Percentiles rank a stretch among this genome's conserved stretches.
Evolutionary conservation across 2,113 vertebrate genomes (phyloP).

Genomic region (Lutjanus erythropterus): DNA sequence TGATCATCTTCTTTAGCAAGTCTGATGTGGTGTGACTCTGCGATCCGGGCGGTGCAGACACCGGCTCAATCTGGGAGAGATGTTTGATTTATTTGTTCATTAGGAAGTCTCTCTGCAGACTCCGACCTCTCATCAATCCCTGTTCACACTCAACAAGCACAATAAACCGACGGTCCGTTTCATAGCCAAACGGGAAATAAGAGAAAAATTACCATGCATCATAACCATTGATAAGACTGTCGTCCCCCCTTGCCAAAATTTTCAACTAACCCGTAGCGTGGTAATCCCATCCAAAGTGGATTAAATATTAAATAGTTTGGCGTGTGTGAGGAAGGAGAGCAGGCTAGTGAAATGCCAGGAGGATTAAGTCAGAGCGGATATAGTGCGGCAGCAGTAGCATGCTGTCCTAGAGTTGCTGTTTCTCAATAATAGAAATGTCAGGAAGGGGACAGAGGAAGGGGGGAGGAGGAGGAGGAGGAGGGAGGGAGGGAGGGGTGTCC

Average conservation of each 20-base stretch:
- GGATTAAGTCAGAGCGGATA: slow-evolving; percentile 80
- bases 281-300: slow-evolving; percentile 76
- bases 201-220: slow-evolving; percentile 55
- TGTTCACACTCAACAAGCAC: slow-evolving; percentile 71
- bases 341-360: slow-evolving; percentile 75
- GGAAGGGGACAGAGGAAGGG: slow-evolving; percentile 50
- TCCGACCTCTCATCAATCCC: slow-evolving; percentile 75
- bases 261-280: slow-evolving; percentile 56
- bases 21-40: slow-evolving; percentile 74
- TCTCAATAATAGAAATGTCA: slow-evolving; percentile 82
- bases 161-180: slow-evolving; percentile 61
- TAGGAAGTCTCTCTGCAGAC: slow-evolving; percentile 67
- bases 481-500: slow-evolving; percentile 32
- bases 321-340: slow-evolving; percentile 60
- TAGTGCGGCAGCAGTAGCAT: slow-evolving; percentile 62
- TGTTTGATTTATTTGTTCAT: slow-evolving; percentile 83
- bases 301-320: slow-evolving; percentile 78
- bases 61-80: slow-evolving; percentile 56
- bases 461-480: slow-evolving; percentile 6
- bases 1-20: slow-evolving; percentile 79
- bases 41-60: slow-evolving; percentile 35
- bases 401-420: slow-evolving; percentile 71
- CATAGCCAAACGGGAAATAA: slow-evolving; percentile 54
- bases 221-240: slow-evolving; percentile 61
- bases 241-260: slow-evolving; percentile 62